Conservation (phyloP, 2,113 vertebrate genomes). For the Dendrocopos noguchii region DNA sequence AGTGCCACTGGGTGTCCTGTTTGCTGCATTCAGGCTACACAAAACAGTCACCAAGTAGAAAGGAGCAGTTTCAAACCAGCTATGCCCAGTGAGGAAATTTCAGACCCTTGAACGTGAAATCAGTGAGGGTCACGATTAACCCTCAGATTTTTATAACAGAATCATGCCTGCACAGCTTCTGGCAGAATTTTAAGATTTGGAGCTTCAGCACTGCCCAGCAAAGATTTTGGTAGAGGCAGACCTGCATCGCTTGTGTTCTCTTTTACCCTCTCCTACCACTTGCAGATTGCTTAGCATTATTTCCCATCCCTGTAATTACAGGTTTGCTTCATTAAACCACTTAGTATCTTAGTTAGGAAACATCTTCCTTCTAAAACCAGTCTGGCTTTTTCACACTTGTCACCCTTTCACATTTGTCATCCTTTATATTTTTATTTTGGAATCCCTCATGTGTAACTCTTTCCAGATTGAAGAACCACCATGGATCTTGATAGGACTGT, state of each 20-base stretch:
- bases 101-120: background rate
- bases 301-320: background rate
- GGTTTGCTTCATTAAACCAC: background rate
- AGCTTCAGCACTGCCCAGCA: background rate
- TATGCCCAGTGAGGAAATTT: background rate
- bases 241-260: accelerated
- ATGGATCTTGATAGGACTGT: background rate
- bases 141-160: accelerated
- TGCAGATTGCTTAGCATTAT: background rate
- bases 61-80: background rate
- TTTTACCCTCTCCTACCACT: background rate
- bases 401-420: background rate
- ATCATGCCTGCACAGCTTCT: background rate
- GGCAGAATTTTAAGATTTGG: background rate
- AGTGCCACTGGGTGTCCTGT: background rate
- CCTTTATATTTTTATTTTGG: background rate
- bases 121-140: background rate
- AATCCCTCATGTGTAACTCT: background rate
- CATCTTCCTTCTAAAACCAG: background rate
- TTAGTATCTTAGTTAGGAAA: background rate
- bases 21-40: accelerated
- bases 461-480: background rate
- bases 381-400: background rate
- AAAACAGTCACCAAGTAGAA: background rate
- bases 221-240: background rate